Base-by-base conservation (phyloP, 2,888 invertebrate species). In the Thymelicus sylvestris region DNA sequence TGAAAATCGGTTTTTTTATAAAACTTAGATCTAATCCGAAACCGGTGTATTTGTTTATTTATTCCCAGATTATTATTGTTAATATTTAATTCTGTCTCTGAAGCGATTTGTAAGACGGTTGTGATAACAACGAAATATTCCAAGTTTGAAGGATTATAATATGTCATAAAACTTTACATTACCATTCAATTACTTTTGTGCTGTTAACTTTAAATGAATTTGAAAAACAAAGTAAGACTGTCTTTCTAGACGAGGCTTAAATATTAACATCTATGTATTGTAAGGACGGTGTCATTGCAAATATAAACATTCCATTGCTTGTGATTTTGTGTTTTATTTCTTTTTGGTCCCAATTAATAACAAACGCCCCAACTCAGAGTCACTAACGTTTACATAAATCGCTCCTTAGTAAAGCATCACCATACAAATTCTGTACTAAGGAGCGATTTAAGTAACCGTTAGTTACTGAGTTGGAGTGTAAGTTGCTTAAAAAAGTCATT, bases 271-370 rank as follows among this genome's bases (percentile, higher is more conserved):
- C 81, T 78, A 76, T 83, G 80, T 86, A 85, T 82, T 87, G 83
- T 91, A 88, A 88, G 83, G 79, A 86, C 82, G 85, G 82, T 86
- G 85, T 87, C 88, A 88, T 89, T 89, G 89, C 89, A 92, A 90
- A 84, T 89, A 87, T 92, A 93, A 88, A 92, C 92, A 92, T 92
- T 93, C 92, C 93, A 92, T 91, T 90, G 93, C 92, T 92, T 93
- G 89, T 91, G 84, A 87, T 73, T 59, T 75, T 75, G 77, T 83
- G 85, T 91, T 91, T 92, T 85, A 89, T 90, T 92, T 87, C 13
- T 48, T 31, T 6, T 4, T 24, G 2, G 31, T 10, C 55, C 55
- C 55, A 24, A 19, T n/a, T n/a, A 12, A 48, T 13, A 12, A 48
- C 48, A 0, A 31, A 31, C 19, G 19, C 19, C 19, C 2, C 19